A percentile compares a stretch with the other conserved stretches of the same genome.
phyloP scores from a whole-genome alignment of 2,888 invertebrate genomes.

The Monochamus alternatus region DNA sequence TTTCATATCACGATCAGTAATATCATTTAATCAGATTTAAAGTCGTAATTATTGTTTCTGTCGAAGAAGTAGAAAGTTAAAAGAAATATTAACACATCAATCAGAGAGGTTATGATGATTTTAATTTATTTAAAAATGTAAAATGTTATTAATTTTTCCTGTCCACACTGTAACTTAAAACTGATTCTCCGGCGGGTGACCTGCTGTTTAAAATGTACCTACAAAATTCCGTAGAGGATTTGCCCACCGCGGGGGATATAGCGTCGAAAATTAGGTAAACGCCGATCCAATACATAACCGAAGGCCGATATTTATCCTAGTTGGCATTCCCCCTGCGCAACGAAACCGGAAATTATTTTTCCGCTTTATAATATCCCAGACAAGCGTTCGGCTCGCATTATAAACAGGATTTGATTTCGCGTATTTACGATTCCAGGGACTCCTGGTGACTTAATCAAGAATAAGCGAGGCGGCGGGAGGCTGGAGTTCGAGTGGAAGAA shows the following conservation, averaged over 20 bases:
- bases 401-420: slow-evolving; percentile 61
- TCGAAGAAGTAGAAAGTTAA: too few species aligned
- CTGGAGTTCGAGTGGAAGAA: neutral
- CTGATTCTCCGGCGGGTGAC: neutral
- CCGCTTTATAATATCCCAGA: slow-evolving; percentile 64
- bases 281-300: slow-evolving; percentile 36
- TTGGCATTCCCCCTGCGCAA: slow-evolving; percentile 62
- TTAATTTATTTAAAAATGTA: too few species aligned
- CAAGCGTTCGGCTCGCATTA: slow-evolving; percentile 60
- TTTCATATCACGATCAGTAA: too few species aligned
- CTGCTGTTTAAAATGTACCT: neutral
- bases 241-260: neutral
- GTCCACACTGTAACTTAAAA: neutral
- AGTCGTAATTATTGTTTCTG: too few species aligned
- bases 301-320: slow-evolving; percentile 62
- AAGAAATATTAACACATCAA: too few species aligned
- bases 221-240: neutral
- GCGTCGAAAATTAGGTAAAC: slow-evolving; percentile 10
- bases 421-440: slow-evolving; percentile 14
- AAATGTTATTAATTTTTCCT: too few species aligned
- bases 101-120: too few species aligned
- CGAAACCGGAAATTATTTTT: slow-evolving; percentile 66
- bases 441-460: neutral
- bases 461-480: neutral
- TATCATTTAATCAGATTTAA: too few species aligned